Evolutionary conservation across 92 coral and sea anemone species (phyloP).

Genomic region (Actinostola sp.): DNA sequence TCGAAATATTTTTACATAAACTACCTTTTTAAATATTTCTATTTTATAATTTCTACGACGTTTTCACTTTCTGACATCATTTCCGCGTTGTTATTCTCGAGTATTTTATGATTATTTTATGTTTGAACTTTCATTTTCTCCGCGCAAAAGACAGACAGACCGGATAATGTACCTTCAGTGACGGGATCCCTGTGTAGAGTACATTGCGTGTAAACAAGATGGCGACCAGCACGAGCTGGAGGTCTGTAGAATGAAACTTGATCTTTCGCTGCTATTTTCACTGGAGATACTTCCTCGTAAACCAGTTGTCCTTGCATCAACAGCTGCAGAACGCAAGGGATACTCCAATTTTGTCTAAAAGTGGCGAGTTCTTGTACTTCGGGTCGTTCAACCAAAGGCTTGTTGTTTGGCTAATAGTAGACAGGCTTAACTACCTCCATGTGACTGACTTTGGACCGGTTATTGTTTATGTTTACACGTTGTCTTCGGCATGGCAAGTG

Average conservation of each 20-base stretch:
- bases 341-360: neutral
- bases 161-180: too few relatives aligned
- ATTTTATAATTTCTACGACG: too few relatives aligned
- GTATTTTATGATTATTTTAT: too few relatives aligned
- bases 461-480: slow-evolving; percentile 13
- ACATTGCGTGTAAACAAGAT: slow-evolving; percentile 47
- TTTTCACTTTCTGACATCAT: too few relatives aligned
- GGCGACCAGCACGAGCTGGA: slow-evolving; percentile 43
- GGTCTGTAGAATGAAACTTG: slow-evolving; percentile 22
- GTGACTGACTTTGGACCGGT: slow-evolving; percentile 6
- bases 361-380: neutral
- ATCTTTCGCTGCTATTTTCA: slow-evolving; percentile 8
- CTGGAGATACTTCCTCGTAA: slow-evolving; percentile 6
- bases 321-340: neutral
- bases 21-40: too few relatives aligned
- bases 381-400: slow-evolving; percentile 6
- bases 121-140: too few relatives aligned
- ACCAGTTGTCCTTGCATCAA: neutral
- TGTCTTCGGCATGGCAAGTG: slow-evolving; percentile 24
- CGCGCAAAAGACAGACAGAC: too few relatives aligned
- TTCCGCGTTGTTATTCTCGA: too few relatives aligned
- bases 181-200: slow-evolving; percentile 35
- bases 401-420: slow-evolving; percentile 4
- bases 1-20: too few relatives aligned
- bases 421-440: slow-evolving; percentile 8